phyloP scores from a whole-genome alignment of 2,888 invertebrate species.

The Hirtodrosophila confusa region DNA sequence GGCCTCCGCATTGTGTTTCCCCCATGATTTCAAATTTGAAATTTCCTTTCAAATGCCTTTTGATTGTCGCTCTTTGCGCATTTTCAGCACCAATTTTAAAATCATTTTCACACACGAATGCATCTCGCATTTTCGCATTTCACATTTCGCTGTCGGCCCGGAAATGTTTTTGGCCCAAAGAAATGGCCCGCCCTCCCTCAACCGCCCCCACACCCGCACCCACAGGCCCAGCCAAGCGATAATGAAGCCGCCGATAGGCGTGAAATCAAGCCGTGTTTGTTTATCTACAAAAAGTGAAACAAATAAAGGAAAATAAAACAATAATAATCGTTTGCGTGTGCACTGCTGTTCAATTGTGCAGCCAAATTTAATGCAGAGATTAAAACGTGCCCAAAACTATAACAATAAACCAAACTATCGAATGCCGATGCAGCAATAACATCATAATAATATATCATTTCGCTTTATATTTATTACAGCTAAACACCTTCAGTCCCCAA shows the following conservation, averaged over 20 bases:
- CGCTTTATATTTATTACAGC: slow-evolving; percentile 40
- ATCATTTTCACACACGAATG: slow-evolving; percentile 79
- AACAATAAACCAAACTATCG: slow-evolving; percentile 6
- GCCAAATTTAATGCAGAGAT: slow-evolving; percentile 60
- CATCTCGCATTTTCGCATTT: slow-evolving; percentile 45
- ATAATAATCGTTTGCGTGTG: slow-evolving; percentile 58
- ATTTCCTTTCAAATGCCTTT: slow-evolving; percentile 57
- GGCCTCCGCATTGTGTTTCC: slow-evolving; percentile 14
- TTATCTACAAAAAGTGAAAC: slow-evolving; percentile 49
- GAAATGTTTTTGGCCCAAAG: slow-evolving; percentile 62
- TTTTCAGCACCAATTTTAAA: slow-evolving; percentile 70
- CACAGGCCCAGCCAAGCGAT: slow-evolving; percentile 36
- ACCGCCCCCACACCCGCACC: not conserved
- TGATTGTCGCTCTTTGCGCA: slow-evolving; percentile 69
- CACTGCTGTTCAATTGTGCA: slow-evolving; percentile 57
- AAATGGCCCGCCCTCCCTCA: slow-evolving; percentile 15
- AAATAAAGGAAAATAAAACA: slow-evolving; percentile 6
- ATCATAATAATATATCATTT: slow-evolving; percentile 33
- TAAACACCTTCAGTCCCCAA: slow-evolving; percentile 17
- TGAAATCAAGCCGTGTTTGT: slow-evolving; percentile 59
- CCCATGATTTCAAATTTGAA: slow-evolving; percentile 39
- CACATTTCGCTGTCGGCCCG: slow-evolving; percentile 41
- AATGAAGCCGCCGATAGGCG: slow-evolving; percentile 65
- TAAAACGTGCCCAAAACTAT: slow-evolving; percentile 42
- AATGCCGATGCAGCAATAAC: slow-evolving; percentile 32